Percentiles rank a stretch among this genome's conserved stretches.
Evolutionary conservation across 2,113 vertebrate species (phyloP).

Genomic region (Gyps fulvus): DNA sequence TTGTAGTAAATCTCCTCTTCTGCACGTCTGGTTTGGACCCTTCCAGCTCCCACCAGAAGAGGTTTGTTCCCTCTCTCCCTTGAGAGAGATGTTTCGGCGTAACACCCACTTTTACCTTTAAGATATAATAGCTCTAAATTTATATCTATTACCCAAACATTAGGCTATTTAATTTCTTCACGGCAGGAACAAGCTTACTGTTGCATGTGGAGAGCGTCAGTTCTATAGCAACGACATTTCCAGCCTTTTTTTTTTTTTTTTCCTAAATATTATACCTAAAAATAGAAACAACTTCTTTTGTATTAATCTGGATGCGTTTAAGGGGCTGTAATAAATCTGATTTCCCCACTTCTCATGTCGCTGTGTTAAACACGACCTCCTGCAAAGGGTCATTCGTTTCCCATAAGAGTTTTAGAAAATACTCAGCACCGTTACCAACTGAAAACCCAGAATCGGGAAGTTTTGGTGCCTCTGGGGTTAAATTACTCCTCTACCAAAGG

Average conservation of each 20-base stretch:
- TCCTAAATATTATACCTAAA: neutral
- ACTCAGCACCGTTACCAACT: fast-evolving
- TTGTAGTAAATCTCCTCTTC: neutral
- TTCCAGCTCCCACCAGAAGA: neutral
- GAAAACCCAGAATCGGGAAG: fast-evolving
- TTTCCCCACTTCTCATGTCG: fast-evolving
- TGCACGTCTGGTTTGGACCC: neutral
- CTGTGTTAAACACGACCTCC: neutral
- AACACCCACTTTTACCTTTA: neutral
- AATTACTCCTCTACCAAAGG: neutral
- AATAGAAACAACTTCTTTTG: neutral
- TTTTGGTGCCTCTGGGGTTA: neutral
- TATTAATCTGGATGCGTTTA: neutral
- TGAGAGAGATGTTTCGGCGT: neutral
- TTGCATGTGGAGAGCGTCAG: neutral
- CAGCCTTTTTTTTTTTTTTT: neutral
- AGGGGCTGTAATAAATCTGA: neutral
- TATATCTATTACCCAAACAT: too few species aligned
- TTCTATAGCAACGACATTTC: neutral
- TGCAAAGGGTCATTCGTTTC: neutral
- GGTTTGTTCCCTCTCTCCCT: neutral
- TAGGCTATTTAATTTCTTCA: too few species aligned
- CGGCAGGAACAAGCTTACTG: fast-evolving
- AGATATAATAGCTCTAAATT: neutral
- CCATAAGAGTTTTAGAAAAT: neutral